Evolutionary conservation across 2,797 vertebrate genomes (phyloP), one percentile per base, ranked within the genome.

Genomic region (Pipistrellus nathusii): DNA sequence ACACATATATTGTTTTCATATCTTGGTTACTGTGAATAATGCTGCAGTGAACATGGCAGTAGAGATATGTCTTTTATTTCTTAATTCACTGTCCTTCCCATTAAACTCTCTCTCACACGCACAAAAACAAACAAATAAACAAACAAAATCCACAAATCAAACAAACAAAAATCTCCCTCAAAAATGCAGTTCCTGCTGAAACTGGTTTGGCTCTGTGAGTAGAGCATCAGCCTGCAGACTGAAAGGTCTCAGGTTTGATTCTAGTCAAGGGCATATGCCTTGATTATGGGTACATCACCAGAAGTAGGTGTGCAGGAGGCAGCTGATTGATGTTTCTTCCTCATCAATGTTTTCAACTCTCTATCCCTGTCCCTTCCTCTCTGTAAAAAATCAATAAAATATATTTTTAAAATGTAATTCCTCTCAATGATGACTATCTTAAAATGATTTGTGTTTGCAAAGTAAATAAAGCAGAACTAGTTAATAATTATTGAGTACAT

Each of bases 401-500:
- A 44, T 11, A 44, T 44, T 44, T 44, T 44, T 44, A 57, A 87
- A 94, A 57, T 8, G 8, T 72, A 51, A 12, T 90, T 82, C 6
- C 4, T 87, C 9, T 87, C 20, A 72, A 5, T 21, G 38, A 44
- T 66, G 21, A 62, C 20, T 51, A 9, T 76, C 17, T 81, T 76
- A 76, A 85, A 84, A 59, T 2, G 78, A n/a, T 13, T 21, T 55
- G 35, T 69, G 9, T 80, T 32, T 80, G 6, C 15, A 72, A 81
- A 90, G 32, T 84, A 68, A 83, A 55, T 80, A 64, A 69, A 68
- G 69, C 8, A 25, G 3, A 1, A 35, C 17, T n/a, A 62, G 48
- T 53, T 77, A 88, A 59, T 85, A 90, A 62, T 93, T 53, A 81
- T 18, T 73, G 46, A 87, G 20, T 55, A 71, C 32, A 55, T 18